These are phyloP conservation scores for Aradophagus sp. DNA, from an alignment of 1,140 invertebrate species.

Conservation along the genomic window DNA sequence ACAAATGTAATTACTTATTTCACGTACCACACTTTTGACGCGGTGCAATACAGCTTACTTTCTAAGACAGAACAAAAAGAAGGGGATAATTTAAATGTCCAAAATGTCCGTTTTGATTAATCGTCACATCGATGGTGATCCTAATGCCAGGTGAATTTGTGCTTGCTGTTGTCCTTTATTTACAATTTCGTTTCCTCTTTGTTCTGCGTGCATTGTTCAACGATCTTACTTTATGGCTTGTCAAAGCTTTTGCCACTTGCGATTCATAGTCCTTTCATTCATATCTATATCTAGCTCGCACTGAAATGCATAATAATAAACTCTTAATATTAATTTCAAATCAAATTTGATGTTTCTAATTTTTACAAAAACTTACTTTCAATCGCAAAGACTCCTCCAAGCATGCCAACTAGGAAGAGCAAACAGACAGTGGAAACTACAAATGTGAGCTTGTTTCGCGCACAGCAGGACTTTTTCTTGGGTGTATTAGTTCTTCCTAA, in stretches of 20 bases:
- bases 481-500: slow-evolving; percentile 78
- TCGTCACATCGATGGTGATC: slow-evolving; percentile 10
- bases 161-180: neutral
- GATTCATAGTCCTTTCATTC: slow-evolving; percentile 50
- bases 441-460: slow-evolving; percentile 84
- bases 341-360: too few species aligned
- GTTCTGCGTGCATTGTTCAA: slow-evolving; percentile 24
- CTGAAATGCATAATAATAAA: slow-evolving; percentile 70
- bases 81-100: too few species aligned
- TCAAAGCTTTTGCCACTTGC: slow-evolving; percentile 12
- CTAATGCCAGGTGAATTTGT: neutral
- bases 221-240: slow-evolving; percentile 17
- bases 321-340: too few species aligned
- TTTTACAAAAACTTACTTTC: slow-evolving; percentile 78
- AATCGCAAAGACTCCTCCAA: slow-evolving; percentile 80
- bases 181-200: slow-evolving; percentile 19
- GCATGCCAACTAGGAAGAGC: slow-evolving; percentile 84
- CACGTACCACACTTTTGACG: slow-evolving; percentile 68
- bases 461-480: slow-evolving; percentile 80
- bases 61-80: slow-evolving; percentile 52
- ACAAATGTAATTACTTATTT: slow-evolving; percentile 73
- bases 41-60: slow-evolving; percentile 69
- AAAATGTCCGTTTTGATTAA: slow-evolving; percentile 33
- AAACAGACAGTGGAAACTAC: slow-evolving; percentile 86
- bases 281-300: slow-evolving; percentile 77